Conservation (phyloP, 2,888 invertebrate species). For the Conops quadrifasciatus region DNA sequence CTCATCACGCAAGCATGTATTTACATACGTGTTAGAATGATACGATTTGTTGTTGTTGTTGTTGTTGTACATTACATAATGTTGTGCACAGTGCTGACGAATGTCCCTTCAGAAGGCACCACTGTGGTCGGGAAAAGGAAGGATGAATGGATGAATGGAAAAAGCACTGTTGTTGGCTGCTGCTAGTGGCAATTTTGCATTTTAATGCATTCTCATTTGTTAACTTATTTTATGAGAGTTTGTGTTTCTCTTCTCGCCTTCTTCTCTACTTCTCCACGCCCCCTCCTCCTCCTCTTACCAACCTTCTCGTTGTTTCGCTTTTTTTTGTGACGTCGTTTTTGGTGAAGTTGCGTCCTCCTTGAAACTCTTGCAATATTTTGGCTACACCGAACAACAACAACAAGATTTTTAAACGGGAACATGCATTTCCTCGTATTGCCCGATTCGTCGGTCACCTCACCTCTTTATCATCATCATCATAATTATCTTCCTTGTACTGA, state of each 20-base stretch:
- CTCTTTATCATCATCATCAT: no score
- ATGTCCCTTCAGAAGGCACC: no score
- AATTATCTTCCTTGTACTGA: no score
- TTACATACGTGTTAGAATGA: no score
- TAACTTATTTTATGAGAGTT: no score
- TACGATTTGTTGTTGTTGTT: background rate
- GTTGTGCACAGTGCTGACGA: background rate
- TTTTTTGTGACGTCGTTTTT: background rate
- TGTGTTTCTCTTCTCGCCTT: background rate
- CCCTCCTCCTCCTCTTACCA: background rate
- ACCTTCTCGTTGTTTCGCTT: background rate
- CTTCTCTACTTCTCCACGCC: background rate
- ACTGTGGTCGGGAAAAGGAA: background rate
- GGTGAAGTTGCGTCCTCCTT: background rate
- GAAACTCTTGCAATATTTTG: no score
- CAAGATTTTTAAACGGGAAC: constrained; percentile 11
- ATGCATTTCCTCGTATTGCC: constrained; percentile 18
- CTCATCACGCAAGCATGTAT: no score
- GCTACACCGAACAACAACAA: constrained; percentile 3
- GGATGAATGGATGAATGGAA: background rate
- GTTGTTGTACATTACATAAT: no score
- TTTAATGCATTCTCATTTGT: constrained; percentile 20
- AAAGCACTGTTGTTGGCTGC: background rate
- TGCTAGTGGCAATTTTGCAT: constrained; percentile 12
- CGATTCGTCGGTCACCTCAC: no score